Conservation (phyloP, 2,113 vertebrate species). For the Mobula birostris region DNA sequence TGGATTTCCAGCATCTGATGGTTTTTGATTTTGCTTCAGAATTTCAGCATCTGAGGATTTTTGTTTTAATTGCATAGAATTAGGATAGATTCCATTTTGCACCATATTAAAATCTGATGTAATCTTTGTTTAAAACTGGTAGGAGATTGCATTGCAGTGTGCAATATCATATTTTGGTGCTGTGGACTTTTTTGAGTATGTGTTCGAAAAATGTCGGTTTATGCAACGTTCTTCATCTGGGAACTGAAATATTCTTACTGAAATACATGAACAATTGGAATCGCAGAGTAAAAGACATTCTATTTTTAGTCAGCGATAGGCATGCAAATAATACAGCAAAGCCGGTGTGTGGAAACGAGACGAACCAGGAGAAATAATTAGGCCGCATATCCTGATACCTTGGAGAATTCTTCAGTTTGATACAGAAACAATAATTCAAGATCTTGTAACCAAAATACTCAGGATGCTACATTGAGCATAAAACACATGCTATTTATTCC, state of each 20-base stretch:
- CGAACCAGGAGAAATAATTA: constrained; percentile 27
- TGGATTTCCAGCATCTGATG: too few relatives aligned
- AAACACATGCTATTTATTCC: background rate
- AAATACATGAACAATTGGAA: background rate
- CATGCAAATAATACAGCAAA: background rate
- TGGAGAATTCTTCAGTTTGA: constrained; percentile 4
- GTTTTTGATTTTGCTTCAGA: too few relatives aligned
- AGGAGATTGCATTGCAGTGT: background rate
- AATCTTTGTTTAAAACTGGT: background rate
- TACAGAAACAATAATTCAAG: background rate
- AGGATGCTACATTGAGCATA: background rate
- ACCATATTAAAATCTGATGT: background rate
- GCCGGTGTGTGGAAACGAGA: background rate
- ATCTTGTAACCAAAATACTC: constrained; percentile 11
- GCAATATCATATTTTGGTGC: background rate
- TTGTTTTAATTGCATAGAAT: too few relatives aligned
- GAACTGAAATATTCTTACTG: constrained; percentile 15
- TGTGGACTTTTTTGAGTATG: background rate
- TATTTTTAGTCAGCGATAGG: constrained; percentile 18
- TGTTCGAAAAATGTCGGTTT: background rate
- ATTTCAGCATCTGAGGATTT: too few relatives aligned
- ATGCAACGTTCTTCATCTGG: background rate
- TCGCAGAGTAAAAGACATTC: background rate
- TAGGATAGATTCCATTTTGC: background rate
- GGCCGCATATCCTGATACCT: background rate